phyloP scores from a whole-genome alignment of 2,797 vertebrate species.

The Diceros bicornis region DNA sequence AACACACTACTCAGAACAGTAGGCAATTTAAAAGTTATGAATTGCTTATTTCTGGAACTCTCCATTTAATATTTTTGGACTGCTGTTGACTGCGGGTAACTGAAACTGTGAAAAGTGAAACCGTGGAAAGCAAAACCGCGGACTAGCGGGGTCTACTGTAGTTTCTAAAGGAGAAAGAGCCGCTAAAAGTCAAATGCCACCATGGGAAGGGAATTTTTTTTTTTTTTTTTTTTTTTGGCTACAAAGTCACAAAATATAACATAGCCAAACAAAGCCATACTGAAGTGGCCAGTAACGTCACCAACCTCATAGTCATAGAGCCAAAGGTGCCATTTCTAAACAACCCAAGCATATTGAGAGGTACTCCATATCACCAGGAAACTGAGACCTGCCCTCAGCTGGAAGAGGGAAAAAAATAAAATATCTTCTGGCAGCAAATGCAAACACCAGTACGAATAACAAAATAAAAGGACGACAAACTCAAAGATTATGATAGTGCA shows the following conservation, averaged over 20 bases:
- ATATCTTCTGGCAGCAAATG: slow-evolving; percentile 5
- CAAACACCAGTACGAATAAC: not conserved
- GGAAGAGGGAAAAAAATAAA: slow-evolving; percentile 12
- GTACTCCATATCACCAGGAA: not conserved
- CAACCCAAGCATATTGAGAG: not conserved
- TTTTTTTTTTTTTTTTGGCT: not conserved
- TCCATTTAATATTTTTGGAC: no score
- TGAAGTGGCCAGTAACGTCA: not conserved
- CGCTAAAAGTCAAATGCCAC: not conserved
- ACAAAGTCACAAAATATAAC: not conserved
- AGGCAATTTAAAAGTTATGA: no score
- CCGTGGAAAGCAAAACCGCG: no score
- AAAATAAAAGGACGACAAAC: slow-evolving; percentile 1
- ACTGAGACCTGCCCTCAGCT: not conserved
- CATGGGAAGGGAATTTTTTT: not conserved
- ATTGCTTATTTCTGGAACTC: no score
- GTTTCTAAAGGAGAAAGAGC: slow-evolving; percentile 6
- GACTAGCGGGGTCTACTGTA: no score
- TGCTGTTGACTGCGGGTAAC: no score
- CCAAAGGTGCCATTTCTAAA: slow-evolving; percentile 38
- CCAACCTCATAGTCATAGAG: not conserved
- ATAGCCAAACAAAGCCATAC: slow-evolving; percentile 38
- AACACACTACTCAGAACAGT: no score
- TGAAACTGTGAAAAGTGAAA: no score
- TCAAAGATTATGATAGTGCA: not conserved